Conservation (phyloP, 2,888 invertebrate genomes). For the Dinocampus coccinellae region DNA sequence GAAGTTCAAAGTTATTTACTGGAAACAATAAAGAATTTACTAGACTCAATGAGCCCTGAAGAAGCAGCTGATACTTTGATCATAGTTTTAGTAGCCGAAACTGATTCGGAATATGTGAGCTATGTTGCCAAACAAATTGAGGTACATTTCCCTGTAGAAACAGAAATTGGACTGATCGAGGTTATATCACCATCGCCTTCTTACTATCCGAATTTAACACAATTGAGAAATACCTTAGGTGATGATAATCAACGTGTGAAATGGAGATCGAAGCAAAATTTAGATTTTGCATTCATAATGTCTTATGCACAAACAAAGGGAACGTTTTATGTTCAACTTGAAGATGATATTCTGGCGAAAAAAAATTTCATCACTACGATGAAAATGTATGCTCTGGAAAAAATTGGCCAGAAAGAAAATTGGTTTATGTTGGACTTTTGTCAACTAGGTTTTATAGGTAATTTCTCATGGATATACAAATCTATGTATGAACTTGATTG, state of each 20-base stretch:
- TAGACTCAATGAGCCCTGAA: slow-evolving; percentile 81
- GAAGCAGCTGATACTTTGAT: slow-evolving; percentile 85
- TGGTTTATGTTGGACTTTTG: slow-evolving; percentile 97
- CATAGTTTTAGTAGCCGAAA: slow-evolving; percentile 90
- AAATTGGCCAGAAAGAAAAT: slow-evolving; percentile 79
- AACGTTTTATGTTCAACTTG: slow-evolving; percentile 91
- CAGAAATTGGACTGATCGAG: slow-evolving; percentile 87
- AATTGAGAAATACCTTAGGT: slow-evolving; percentile 83
- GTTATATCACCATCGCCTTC: slow-evolving; percentile 86
- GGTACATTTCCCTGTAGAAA: slow-evolving; percentile 80
- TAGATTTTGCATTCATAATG: slow-evolving; percentile 95
- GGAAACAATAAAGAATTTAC: slow-evolving; percentile 86
- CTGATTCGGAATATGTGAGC: slow-evolving; percentile 81
- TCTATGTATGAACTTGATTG: neutral
- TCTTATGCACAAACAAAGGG: slow-evolving; percentile 91
- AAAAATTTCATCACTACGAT: slow-evolving; percentile 86
- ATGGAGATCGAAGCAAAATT: slow-evolving; percentile 96
- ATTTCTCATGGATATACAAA: too few relatives aligned
- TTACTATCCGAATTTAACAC: slow-evolving; percentile 90
- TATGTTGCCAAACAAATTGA: slow-evolving; percentile 83
- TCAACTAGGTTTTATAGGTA: slow-evolving; percentile 93
- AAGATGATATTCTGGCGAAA: slow-evolving; percentile 94
- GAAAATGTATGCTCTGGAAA: slow-evolving; percentile 85
- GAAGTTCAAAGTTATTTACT: slow-evolving; percentile 90
- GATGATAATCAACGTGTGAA: slow-evolving; percentile 87